phyloP scores from a whole-genome alignment of 2,797 vertebrate species.

The Phalloptychus januarius region DNA sequence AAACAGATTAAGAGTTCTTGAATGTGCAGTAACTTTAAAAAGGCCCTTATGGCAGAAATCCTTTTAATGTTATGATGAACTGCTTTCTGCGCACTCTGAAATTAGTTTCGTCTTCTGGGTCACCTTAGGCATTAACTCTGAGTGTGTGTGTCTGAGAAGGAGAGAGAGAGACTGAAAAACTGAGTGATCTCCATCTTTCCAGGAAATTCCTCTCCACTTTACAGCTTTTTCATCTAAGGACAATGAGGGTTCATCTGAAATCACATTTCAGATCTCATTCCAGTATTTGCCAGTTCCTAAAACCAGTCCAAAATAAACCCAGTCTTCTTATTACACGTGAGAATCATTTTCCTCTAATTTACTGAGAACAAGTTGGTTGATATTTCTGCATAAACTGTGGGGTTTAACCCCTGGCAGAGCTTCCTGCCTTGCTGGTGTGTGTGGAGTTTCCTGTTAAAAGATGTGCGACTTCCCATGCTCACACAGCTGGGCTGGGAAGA shows the following conservation, averaged over 20 bases:
- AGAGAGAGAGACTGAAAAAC: slow-evolving; percentile 13
- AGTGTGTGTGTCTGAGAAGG: background rate
- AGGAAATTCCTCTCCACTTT: slow-evolving; percentile 43
- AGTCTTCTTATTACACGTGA: slow-evolving; percentile 56
- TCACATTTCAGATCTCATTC: slow-evolving; percentile 32
- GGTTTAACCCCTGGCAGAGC: slow-evolving; percentile 49
- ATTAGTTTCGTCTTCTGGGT: slow-evolving; percentile 30
- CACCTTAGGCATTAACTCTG: slow-evolving; percentile 42
- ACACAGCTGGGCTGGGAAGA: slow-evolving; percentile 57
- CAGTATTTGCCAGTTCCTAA: slow-evolving; percentile 34
- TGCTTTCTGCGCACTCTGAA: slow-evolving; percentile 26
- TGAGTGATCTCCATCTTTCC: slow-evolving; percentile 47
- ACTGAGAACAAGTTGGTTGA: slow-evolving; percentile 28
- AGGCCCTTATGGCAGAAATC: slow-evolving; percentile 3
- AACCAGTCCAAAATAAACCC: slow-evolving; percentile 34
- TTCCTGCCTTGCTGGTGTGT: slow-evolving; percentile 57
- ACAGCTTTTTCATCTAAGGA: slow-evolving; percentile 32
- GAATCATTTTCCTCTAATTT: slow-evolving; percentile 29
- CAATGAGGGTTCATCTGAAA: slow-evolving; percentile 33
- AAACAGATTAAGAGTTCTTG: slow-evolving; percentile 16
- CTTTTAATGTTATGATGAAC: slow-evolving; percentile 44
- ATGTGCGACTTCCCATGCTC: slow-evolving; percentile 63
- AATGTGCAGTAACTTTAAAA: slow-evolving; percentile 40
- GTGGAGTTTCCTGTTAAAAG: slow-evolving; percentile 71
- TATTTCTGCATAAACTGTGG: slow-evolving; percentile 71